These are phyloP conservation scores for Panorpa germanica DNA, from an alignment of 2,888 invertebrate species.

Conservation along the genomic window DNA sequence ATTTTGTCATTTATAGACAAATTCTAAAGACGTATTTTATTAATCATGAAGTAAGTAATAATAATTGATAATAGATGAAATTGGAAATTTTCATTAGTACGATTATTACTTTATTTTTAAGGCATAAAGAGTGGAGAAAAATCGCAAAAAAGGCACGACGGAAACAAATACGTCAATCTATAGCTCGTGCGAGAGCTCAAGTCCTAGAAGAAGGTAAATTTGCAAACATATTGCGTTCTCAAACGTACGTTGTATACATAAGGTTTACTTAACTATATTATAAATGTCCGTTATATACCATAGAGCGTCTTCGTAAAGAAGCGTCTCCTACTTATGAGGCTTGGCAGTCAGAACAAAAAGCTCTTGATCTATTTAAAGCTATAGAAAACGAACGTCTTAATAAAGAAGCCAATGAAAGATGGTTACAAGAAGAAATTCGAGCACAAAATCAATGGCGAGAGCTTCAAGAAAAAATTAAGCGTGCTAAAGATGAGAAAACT, in stretches of 20 bases:
- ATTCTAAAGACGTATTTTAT: no score
- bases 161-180: constrained; percentile 36
- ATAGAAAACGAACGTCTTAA: constrained; percentile 34
- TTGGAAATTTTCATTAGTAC: no score
- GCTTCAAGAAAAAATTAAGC: constrained; percentile 34
- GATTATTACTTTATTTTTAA: no score
- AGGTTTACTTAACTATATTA: constrained; percentile 8
- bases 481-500: constrained; percentile 32
- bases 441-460: constrained; percentile 43
- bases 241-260: constrained; percentile 4
- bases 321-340: constrained; percentile 26
- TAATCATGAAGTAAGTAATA: no score
- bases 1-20: no score
- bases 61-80: no score
- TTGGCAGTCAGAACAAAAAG: constrained; percentile 32
- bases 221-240: constrained; percentile 1
- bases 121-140: constrained; percentile 54
- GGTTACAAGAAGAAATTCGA: constrained; percentile 44
- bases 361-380: constrained; percentile 29
- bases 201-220: constrained; percentile 21
- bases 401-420: constrained; percentile 37
- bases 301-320: constrained; percentile 20
- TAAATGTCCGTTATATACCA: constrained; percentile 14
- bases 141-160: constrained; percentile 52
- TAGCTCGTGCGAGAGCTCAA: constrained; percentile 37